Percentiles rank a stretch among this genome's conserved stretches.
Evolutionary conservation across 2,888 invertebrate species (phyloP).

Genomic region (Baccha elongata): DNA sequence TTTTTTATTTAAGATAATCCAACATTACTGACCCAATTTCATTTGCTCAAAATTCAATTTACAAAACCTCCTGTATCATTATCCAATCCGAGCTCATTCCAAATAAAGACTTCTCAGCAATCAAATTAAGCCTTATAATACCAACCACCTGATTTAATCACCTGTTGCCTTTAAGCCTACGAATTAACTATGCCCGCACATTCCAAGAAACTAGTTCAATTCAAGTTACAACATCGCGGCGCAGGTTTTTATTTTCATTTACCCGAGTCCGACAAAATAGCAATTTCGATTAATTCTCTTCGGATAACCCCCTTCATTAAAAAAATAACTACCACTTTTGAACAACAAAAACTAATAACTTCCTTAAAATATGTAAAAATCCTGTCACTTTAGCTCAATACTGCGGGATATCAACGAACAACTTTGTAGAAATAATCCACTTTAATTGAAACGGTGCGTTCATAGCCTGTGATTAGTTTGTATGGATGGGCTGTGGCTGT

Average conservation of each 20-base stretch:
- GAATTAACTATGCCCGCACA: slow-evolving; percentile 42
- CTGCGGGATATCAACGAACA: slow-evolving; percentile 36
- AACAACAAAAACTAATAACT: slow-evolving; percentile 66
- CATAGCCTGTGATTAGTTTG: slow-evolving; percentile 58
- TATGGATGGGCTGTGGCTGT: no score
- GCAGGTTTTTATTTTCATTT: no score
- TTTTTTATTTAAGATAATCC: neutral
- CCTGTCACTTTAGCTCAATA: slow-evolving; percentile 46
- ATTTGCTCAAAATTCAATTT: neutral
- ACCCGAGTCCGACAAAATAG: neutral
- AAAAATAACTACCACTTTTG: neutral
- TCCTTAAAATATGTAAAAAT: slow-evolving; percentile 68
- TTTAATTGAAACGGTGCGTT: slow-evolving; percentile 67
- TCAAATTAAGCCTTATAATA: slow-evolving; percentile 11
- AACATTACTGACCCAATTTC: slow-evolving; percentile 17
- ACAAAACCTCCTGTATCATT: slow-evolving; percentile 6
- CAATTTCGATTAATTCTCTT: neutral
- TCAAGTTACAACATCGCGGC: no score
- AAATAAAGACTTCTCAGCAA: neutral
- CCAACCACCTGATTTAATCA: slow-evolving; percentile 33
- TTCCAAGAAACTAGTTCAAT: slow-evolving; percentile 62
- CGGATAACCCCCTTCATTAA: neutral
- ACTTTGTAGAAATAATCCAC: slow-evolving; percentile 56
- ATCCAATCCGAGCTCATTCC: neutral
- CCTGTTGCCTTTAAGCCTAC: slow-evolving; percentile 45